Evolutionary conservation across 2,888 invertebrate species (phyloP).

Genomic region (Pammene fasciana): DNA sequence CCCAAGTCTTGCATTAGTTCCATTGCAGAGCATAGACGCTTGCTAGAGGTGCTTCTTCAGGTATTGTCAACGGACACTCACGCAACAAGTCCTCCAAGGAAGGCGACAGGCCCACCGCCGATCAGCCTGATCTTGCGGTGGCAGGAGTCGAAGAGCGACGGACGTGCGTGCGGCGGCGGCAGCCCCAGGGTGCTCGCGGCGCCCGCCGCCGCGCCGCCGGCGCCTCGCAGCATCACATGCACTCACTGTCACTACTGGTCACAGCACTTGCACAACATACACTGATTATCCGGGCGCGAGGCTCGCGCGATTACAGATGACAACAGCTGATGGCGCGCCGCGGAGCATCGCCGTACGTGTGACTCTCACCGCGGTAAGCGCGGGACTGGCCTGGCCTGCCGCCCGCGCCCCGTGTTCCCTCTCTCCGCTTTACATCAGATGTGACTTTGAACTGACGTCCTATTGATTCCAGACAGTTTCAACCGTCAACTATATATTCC

Average conservation of each 20-base stretch:
- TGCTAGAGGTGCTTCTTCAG: neutral
- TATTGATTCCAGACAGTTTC: slow-evolving; percentile 52
- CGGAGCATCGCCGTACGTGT: slow-evolving; percentile 82
- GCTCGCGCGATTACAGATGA: slow-evolving; percentile 50
- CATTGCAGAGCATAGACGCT: neutral
- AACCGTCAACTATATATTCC: slow-evolving; percentile 4
- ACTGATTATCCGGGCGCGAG: slow-evolving; percentile 62
- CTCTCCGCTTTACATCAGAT: slow-evolving; percentile 38
- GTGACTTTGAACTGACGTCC: slow-evolving; percentile 57
- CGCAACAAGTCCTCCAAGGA: slow-evolving; percentile 88
- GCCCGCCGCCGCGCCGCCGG: slow-evolving; percentile 61
- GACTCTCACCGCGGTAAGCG: slow-evolving; percentile 61
- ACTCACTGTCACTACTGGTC: slow-evolving; percentile 32
- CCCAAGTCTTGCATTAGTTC: neutral
- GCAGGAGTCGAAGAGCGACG: slow-evolving; percentile 88
- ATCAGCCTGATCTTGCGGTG: slow-evolving; percentile 88
- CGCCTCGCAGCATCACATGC: slow-evolving; percentile 58
- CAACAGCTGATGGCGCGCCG: slow-evolving; percentile 73
- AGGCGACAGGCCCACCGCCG: slow-evolving; percentile 86
- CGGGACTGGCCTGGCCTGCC: slow-evolving; percentile 68
- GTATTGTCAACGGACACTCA: slow-evolving; percentile 77
- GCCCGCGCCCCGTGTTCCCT: slow-evolving; percentile 67
- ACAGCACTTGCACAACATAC: slow-evolving; percentile 16
- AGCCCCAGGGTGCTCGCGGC: slow-evolving; percentile 75
- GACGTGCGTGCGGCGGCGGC: slow-evolving; percentile 80